Evolutionary conservation across 2,797 vertebrate species (phyloP).

Genomic region (Amblyopsis hoosieri): DNA sequence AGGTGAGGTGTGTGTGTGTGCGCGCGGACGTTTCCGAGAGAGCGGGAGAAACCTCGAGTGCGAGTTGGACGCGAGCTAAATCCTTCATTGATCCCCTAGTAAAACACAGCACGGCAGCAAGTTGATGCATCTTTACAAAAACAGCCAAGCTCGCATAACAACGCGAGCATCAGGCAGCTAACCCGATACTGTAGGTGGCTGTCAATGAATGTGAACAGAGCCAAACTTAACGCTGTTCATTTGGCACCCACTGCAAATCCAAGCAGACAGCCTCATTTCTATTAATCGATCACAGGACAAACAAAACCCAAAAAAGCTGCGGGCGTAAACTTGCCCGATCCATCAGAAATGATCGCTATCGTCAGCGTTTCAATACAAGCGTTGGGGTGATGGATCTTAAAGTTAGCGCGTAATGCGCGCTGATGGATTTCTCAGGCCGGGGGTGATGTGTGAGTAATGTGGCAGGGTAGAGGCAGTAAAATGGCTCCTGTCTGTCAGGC

Average conservation of each 20-base stretch:
- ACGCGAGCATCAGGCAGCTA: conserved; percentile 26
- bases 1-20: conserved; percentile 14
- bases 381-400: conserved; percentile 66
- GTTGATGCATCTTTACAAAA: conserved; percentile 66
- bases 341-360: conserved; percentile 59
- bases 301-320: conserved; percentile 31
- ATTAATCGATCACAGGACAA: conserved; percentile 58
- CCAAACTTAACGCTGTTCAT: conserved; percentile 32
- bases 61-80: conserved; percentile 55
- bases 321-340: conserved; percentile 53
- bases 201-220: conserved; percentile 39
- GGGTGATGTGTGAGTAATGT: conserved; percentile 70
- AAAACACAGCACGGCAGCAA: conserved; percentile 57
- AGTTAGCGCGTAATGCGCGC: conserved; percentile 49
- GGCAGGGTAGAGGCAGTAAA: conserved; percentile 53
- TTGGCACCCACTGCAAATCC: conserved; percentile 23
- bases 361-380: conserved; percentile 65
- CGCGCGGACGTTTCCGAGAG: conserved; percentile 35
- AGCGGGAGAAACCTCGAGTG: conserved; percentile 31
- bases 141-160: conserved; percentile 52
- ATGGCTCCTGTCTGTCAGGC: conserved; percentile 49
- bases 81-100: conserved; percentile 65
- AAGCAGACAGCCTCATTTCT: conserved; percentile 65
- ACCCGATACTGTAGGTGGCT: conserved; percentile 12
- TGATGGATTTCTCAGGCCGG: conserved; percentile 68